A percentile compares a stretch with the other conserved stretches of the same genome.
Conservation (phyloP, 2,797 vertebrate species). For the Sebastes baramenuke region DNA sequence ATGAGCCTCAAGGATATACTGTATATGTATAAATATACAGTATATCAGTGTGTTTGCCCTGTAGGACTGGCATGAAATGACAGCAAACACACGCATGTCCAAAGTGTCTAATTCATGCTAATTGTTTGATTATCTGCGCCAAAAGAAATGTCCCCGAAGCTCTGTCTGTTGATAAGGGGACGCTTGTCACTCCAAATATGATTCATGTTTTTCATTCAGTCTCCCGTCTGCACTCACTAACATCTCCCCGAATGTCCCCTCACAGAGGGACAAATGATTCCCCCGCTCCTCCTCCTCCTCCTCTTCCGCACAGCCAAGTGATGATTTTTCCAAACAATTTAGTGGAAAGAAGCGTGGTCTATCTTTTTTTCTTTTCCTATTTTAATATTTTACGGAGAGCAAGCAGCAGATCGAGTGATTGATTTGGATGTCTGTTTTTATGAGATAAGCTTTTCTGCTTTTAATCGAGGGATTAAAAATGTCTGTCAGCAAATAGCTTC, state of each 20-base stretch:
- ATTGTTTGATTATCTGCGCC: constrained; percentile 1
- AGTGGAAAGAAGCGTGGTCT: not conserved
- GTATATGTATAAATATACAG: no score
- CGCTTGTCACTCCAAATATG: not conserved
- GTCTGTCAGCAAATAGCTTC: constrained; percentile 47
- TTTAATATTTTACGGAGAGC: constrained; percentile 34
- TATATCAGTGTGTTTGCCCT: not conserved
- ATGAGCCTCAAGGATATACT: not conserved
- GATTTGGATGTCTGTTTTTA: constrained; percentile 55
- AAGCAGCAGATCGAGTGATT: constrained; percentile 43
- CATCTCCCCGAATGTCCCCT: constrained; percentile 10
- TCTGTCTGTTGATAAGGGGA: not conserved
- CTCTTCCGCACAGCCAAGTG: not conserved
- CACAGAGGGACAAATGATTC: not conserved
- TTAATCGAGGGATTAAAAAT: constrained; percentile 66
- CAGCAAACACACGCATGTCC: not conserved
- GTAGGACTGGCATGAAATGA: not conserved
- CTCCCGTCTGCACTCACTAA: not conserved
- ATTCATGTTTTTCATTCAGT: not conserved
- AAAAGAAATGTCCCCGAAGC: not conserved
- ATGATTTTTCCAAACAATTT: not conserved
- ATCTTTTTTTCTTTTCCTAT: not conserved
- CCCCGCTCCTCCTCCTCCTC: not conserved
- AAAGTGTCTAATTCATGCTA: constrained; percentile 3
- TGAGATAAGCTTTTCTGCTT: constrained; percentile 58